Conservation (phyloP, 2,888 invertebrate species). For the Melolontha melolontha region DNA sequence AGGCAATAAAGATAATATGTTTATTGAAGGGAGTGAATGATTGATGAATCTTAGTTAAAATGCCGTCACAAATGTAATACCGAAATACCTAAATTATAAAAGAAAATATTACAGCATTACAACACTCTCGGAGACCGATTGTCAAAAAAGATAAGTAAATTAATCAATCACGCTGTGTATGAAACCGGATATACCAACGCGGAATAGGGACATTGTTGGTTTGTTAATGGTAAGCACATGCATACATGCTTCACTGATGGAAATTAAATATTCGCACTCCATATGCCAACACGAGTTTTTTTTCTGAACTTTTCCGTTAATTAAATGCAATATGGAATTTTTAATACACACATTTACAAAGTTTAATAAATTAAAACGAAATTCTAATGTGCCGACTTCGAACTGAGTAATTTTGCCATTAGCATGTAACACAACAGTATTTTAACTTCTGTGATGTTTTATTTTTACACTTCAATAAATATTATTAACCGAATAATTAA, state of each 20-base stretch:
- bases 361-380: no score
- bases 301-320: constrained; percentile 24
- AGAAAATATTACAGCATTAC: neutral
- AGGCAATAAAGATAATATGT: no score
- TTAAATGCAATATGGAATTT: constrained; percentile 26
- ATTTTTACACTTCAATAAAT: no score
- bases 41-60: no score
- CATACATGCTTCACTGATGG: constrained; percentile 9
- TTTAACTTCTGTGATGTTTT: no score
- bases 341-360: neutral
- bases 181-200: neutral
- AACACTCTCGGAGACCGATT: neutral
- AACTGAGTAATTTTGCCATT: no score
- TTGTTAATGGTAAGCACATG: constrained; percentile 25
- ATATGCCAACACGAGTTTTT: constrained; percentile 8
- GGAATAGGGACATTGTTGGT: constrained; percentile 22
- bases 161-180: constrained; percentile 17
- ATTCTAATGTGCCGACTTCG: no score
- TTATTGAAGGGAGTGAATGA: no score
- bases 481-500: no score
- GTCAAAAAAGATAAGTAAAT: neutral
- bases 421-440: no score
- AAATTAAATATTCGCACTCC: constrained; percentile 28
- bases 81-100: neutral
- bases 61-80: no score